phyloP scores from a whole-genome alignment of 2,113 vertebrate genomes.

The Phylloscopus trochilus region DNA sequence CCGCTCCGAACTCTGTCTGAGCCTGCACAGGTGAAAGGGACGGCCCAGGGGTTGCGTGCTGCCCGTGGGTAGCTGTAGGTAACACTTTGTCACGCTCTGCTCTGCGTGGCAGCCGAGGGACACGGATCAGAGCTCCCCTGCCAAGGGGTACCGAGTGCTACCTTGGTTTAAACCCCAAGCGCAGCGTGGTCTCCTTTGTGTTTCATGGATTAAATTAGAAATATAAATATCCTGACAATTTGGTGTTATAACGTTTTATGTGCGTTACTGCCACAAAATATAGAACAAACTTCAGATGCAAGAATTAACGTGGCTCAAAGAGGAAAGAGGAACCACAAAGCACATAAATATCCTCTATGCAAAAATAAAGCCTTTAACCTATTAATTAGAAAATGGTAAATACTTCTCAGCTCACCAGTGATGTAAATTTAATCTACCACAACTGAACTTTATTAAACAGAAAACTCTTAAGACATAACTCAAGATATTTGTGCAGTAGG shows the following conservation, averaged over 20 bases:
- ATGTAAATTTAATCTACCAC: neutral
- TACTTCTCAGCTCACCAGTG: neutral
- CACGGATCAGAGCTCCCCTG: neutral
- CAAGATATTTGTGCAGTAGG: neutral
- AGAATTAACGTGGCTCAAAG: neutral
- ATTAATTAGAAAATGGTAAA: neutral
- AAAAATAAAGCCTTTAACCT: neutral
- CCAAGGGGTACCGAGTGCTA: neutral
- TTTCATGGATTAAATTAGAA: neutral
- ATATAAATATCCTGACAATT: neutral
- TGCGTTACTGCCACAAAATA: neutral
- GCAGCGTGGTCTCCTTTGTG: neutral
- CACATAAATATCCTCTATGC: neutral
- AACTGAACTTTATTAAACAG: neutral
- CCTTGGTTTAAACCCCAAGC: neutral
- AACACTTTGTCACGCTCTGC: neutral
- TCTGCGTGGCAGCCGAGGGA: neutral
- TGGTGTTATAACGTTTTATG: neutral
- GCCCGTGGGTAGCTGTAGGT: accelerated
- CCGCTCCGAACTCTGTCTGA: accelerated
- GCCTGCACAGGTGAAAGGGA: neutral
- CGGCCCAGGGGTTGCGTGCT: accelerated
- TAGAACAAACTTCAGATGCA: neutral
- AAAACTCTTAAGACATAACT: neutral
- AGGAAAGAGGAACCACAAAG: neutral